A percentile compares a stretch with the other conserved stretches of the same genome.
These are phyloP conservation scores for Agraylea sexmaculata DNA, from an alignment of 1,140 invertebrate genomes.

Conservation along the genomic window DNA sequence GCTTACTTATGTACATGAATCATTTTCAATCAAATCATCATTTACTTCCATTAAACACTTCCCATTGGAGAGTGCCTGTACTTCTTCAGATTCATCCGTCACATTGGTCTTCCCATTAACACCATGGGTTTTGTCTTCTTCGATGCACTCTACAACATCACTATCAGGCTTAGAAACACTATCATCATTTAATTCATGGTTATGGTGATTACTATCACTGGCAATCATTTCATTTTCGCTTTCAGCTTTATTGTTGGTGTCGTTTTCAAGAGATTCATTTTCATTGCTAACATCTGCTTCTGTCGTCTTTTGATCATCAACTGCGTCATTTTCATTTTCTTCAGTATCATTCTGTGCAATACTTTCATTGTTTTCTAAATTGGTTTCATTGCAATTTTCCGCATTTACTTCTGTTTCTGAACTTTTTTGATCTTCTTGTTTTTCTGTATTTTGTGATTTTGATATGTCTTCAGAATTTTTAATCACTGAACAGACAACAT, in stretches of 20 bases:
- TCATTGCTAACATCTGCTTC: constrained; percentile 5
- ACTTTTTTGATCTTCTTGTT: neutral
- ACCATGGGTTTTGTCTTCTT: neutral
- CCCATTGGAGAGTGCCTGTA: neutral
- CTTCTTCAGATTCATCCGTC: neutral
- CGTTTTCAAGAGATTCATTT: constrained; percentile 8
- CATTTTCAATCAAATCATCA: neutral
- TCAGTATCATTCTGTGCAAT: neutral
- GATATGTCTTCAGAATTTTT: neutral
- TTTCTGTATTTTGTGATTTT: too few species aligned
- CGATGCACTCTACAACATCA: constrained; percentile 2
- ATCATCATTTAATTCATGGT: constrained; percentile 1
- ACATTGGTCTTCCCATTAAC: constrained; percentile 3
- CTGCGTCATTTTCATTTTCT: neutral
- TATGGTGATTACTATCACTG: neutral
- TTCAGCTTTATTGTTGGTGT: constrained; percentile 5
- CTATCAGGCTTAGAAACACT: neutral
- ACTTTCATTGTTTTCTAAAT: neutral
- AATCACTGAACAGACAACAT: constrained; percentile 19
- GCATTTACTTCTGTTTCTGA: constrained; percentile 15
- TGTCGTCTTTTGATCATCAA: neutral
- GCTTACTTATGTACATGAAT: too few species aligned
- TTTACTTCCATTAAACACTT: neutral
- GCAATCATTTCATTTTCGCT: neutral
- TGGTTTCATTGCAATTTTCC: neutral